Evolutionary conservation across 2,888 invertebrate species (phyloP), one percentile per base, ranked within the genome.

Genomic region (Kryphioiulus occultus): DNA sequence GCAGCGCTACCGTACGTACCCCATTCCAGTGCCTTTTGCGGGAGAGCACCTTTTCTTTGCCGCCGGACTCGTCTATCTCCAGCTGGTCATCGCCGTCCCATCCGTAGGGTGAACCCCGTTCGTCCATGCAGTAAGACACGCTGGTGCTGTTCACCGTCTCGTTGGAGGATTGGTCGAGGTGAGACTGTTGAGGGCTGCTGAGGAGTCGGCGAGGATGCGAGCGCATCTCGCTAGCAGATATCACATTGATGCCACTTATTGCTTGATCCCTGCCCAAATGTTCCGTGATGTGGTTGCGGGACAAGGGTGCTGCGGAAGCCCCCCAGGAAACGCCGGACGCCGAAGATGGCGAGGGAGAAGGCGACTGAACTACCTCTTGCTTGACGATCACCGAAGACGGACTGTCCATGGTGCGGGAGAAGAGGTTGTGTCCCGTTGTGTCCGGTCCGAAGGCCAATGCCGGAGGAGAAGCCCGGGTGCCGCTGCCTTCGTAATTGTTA

Each of bases 111-210:
- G 89, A 89, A 30, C 47, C 87, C 35, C 89, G 42, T 22, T 87
- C 89, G 42, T 89, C 89, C 53, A 87, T 85, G 26, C 88, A 85
- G 87, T 87, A 89, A n/a, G 88, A 86, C 30, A 86, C 88, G n/a
- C 89, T 88, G 42, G 88, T 84, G 89, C 89, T 89, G 84, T 88
- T 88, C 30, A 87, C 85, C n/a, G 88, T 88, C 68, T 88, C 88
- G 44, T 88, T 88, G 68, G 88, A 88, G 44, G 88, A 88, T 19
- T 87, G 87, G 47, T 88, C 87, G 47, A 88, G 35, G 35, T 85
- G 87, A 19, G 86, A 86, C 85, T 85, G 87, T 53, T 47, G 85
- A 0, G 83, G 87, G 42, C 84, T 83, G 68, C 83, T n/a, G 30
- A 85, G 30, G n/a, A 87, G n/a, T 19, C 30, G 47, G n/a, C 85